Conservation (phyloP, 2,888 invertebrate genomes). For the Cremastinae sp. region DNA sequence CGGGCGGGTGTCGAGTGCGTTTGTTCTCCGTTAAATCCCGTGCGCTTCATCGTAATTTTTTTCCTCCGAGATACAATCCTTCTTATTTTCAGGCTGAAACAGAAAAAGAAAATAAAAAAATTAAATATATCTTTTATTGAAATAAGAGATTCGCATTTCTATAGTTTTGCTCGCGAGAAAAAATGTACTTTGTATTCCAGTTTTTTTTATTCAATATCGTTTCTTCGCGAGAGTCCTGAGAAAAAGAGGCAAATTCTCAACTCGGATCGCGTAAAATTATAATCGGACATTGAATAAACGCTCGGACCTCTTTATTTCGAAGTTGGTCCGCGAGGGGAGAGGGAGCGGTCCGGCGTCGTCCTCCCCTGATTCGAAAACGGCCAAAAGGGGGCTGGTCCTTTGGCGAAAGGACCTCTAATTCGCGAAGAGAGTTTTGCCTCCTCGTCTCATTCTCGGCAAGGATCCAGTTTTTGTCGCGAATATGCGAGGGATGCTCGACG, state of each 20-base stretch:
- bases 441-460: conserved; percentile 40
- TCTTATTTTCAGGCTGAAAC: conserved; percentile 1
- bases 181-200: too few relatives aligned
- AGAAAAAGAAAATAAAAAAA: too few relatives aligned
- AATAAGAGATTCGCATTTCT: too few relatives aligned
- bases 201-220: too few relatives aligned
- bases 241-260: too few relatives aligned
- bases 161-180: too few relatives aligned
- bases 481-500: conserved; percentile 50
- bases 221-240: too few relatives aligned
- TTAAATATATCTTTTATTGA: too few relatives aligned
- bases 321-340: neutral
- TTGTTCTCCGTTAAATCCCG: conserved; percentile 37
- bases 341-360: neutral
- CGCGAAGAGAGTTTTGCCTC: conserved; percentile 64
- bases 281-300: conserved; percentile 18
- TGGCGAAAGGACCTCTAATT: conserved; percentile 61
- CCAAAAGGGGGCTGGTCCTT: conserved; percentile 35
- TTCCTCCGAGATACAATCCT: neutral
- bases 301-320: conserved; percentile 75
- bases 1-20: conserved; percentile 70
- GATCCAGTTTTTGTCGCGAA: conserved; percentile 76
- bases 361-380: conserved; percentile 31
- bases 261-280: neutral
- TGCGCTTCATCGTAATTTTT: conserved; percentile 23